Evolutionary conservation across 2,797 vertebrate genomes (phyloP), one percentile per base, ranked within the genome.

Genomic region (Pogoniulus pusillus): DNA sequence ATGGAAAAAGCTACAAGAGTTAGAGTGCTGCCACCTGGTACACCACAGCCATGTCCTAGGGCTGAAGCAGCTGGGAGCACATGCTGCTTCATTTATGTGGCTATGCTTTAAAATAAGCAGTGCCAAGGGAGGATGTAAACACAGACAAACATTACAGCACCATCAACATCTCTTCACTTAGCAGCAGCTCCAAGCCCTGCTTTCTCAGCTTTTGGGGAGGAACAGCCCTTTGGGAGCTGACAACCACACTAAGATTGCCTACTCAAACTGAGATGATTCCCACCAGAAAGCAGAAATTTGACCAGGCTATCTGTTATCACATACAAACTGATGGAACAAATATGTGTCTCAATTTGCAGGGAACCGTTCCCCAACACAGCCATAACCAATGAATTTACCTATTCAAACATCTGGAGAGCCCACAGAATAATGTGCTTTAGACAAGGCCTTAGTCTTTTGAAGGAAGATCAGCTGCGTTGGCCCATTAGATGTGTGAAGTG

Each of bases 221-320:
- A 89, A 30, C 17, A 65, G 55, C 37, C 64, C 29, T 68, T 55
- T 60, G 68, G n/a, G 59, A 93, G 51, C 41, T 16, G 6, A 71
- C 60, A 57, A 51, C 83, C 77, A 77, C 26, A 37, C 41, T 79
- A 66, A 74, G 60, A 86, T 76, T 76, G 34, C 26, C n/a, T 39
- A 24, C 51, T 86, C n/a, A 74, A 85, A 87, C 74, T 1, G 23
- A 66, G 71, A 93, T 18, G 30, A 92, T 92, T 96, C 93, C 90
- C 92, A 96, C 53, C 82, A 96, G 72, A 94, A 86, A 91, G 62
- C 22, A 29, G 85, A 94, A 94, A 93, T 80, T 66, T 94, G 93
- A 94, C 55, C 81, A 82, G 75, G 20, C 51, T 12, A 29, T 57
- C 24, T 63, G 68, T 91, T 87, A 87, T 73, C 87, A 72, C 32